Evolutionary conservation across 2,113 vertebrate genomes (phyloP).

Genomic region (Bothrops jararaca): DNA sequence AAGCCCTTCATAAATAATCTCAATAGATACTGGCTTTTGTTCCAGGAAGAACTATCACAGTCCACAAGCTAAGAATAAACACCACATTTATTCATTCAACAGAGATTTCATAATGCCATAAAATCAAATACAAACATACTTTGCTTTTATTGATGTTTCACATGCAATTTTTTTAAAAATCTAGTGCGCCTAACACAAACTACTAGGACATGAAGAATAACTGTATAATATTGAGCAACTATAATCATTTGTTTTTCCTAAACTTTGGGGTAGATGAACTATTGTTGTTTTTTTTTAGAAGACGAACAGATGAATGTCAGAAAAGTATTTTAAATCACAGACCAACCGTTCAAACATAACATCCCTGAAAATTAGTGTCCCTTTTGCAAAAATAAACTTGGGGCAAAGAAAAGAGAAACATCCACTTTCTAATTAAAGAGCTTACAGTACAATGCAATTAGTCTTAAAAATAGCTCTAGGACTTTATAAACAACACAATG

Average conservation of each 20-base stretch:
- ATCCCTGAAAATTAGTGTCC: neutral
- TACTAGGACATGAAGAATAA: neutral
- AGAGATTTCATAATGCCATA: neutral
- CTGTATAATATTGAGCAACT: neutral
- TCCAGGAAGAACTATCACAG: neutral
- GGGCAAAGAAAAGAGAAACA: neutral
- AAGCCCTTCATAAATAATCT: neutral
- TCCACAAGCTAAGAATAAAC: neutral
- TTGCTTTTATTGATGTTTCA: neutral
- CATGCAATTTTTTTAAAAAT: neutral
- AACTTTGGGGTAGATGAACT: neutral
- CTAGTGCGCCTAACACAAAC: neutral
- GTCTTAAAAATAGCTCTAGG: neutral
- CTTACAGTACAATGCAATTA: neutral
- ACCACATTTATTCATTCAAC: neutral
- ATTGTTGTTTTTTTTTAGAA: neutral
- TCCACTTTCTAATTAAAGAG: slow-evolving; percentile 4
- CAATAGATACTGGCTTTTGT: neutral
- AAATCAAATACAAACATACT: neutral
- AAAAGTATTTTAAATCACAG: neutral
- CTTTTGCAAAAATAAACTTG: neutral
- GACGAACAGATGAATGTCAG: neutral
- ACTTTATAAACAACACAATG: slow-evolving; percentile 14
- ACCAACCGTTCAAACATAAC: neutral
- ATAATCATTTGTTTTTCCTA: neutral